These are phyloP conservation scores for Chaitophorus viminalis DNA, from an alignment of 2,888 invertebrate genomes.

Conservation along the genomic window DNA sequence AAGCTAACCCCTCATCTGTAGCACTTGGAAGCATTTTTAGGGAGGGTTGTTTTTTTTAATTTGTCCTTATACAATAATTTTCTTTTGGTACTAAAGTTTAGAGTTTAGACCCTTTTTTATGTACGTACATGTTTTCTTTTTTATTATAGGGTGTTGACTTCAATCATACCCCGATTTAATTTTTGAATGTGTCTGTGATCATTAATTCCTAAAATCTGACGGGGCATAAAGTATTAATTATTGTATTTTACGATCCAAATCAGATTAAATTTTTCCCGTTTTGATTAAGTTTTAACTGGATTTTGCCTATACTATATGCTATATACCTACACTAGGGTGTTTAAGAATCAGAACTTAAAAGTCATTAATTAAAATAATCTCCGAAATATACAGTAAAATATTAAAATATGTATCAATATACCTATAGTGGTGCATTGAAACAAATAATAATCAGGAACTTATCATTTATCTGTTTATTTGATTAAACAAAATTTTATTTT, in stretches of 20 bases:
- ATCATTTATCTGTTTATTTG: too few relatives aligned
- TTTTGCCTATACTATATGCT: neutral
- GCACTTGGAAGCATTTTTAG: constrained; percentile 39
- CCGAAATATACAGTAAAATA: neutral
- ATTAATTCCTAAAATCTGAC: constrained; percentile 51
- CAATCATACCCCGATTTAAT: constrained; percentile 54
- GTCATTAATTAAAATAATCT: neutral
- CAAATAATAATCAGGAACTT: too few relatives aligned
- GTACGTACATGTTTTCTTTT: constrained; percentile 32
- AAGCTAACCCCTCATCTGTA: constrained; percentile 26
- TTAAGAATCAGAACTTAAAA: neutral
- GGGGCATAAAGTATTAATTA: constrained; percentile 45
- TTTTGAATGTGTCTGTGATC: constrained; percentile 24
- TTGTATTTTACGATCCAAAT: constrained; percentile 37
- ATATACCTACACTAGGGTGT: neutral
- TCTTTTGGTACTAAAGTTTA: constrained; percentile 41
- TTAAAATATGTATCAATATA: too few relatives aligned
- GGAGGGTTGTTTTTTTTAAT: constrained; percentile 54
- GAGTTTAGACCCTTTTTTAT: constrained; percentile 37
- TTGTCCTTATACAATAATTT: constrained; percentile 50
- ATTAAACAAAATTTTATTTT: too few relatives aligned
- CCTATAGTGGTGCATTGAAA: neutral
- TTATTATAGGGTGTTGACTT: constrained; percentile 61
- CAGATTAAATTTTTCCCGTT: constrained; percentile 35
- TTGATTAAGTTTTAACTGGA: constrained; percentile 39